Percentiles rank a stretch among this genome's conserved stretches.
These are phyloP conservation scores for Drosophila yooni DNA, from an alignment of 2,888 invertebrate genomes.

Conservation along the genomic window DNA sequence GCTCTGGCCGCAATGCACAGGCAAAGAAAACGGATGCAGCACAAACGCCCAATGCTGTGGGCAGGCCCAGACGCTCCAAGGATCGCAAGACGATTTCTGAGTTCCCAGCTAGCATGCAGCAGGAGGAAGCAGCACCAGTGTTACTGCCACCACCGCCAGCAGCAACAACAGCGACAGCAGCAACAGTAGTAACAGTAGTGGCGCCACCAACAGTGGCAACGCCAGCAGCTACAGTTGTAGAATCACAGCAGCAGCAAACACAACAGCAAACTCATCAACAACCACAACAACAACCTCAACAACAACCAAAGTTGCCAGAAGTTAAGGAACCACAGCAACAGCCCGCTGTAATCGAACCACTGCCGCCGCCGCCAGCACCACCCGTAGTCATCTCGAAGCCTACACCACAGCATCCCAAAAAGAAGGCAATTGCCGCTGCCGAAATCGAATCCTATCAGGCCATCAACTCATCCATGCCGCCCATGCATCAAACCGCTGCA, in stretches of 20 bases:
- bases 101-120: constrained; percentile 21
- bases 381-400: constrained; percentile 54
- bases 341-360: constrained; percentile 6
- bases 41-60: constrained; percentile 73
- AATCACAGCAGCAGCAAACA: constrained; percentile 7
- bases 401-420: constrained; percentile 82
- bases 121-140: constrained; percentile 78
- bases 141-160: constrained; percentile 43
- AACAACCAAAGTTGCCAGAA: constrained; percentile 20
- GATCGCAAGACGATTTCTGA: constrained; percentile 89
- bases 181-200: constrained; percentile 73
- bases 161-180: constrained; percentile 2
- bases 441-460: constrained; percentile 82
- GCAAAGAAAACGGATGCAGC: constrained; percentile 73
- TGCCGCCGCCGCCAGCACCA: constrained; percentile 11
- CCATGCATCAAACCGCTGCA: constrained; percentile 79
- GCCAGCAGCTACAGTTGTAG: constrained; percentile 6
- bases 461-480: constrained; percentile 76
- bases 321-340: constrained; percentile 21
- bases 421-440: constrained; percentile 82
- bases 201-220: constrained; percentile 18
- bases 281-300: not conserved
- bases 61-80: constrained; percentile 87
- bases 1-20: constrained; percentile 85
- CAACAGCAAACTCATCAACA: constrained; percentile 3